Evolutionary conservation across 2,113 vertebrate species (phyloP), one percentile per base, ranked within the genome.

Genomic region (Chloebia gouldiae): DNA sequence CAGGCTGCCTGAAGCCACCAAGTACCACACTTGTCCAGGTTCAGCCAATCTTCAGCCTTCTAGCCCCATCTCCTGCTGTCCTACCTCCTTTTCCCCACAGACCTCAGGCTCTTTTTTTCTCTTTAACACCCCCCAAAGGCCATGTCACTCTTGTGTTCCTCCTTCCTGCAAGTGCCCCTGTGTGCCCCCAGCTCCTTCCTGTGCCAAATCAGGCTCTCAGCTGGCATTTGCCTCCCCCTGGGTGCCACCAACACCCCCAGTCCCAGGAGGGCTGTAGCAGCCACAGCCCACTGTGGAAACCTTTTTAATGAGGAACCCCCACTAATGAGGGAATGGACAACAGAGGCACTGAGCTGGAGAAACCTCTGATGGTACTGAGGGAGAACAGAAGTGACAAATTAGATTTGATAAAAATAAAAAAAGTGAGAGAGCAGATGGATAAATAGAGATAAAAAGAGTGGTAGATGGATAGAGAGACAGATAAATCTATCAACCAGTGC

Each of bases 151-250:
- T 25, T 0, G 0, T 65, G 54, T n/a, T 78, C 40, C 54, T 57
- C 37, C 24, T 60, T 31, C 33, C 69, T 54, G 33, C 22, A 60
- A 51, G 39, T 33, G 18, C 40, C 44, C 30, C 53, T 6, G 19
- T 27, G 59, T 64, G 44, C 44, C 65, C 57, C 23, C 54, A 65
- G 24, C 73, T 65, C 73, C 50, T 40, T 22, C 40, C 33, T 30
- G 65, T 75, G 82, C 45, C 65, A 81, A 21, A 61, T 4, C 39
- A 76, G 14, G 39, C 37, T 37, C 78, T 61, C 33, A 76, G 5
- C 9, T 2, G 1, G 25, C 0, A 2, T 31, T 56, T 5, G 1
- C 59, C 31, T 60, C 40, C 53, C 51, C 15, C 15, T 13, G 1
- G 20, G 39, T 71, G 39, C 68, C 85, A 64, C 39, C 49, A 15